Evolutionary conservation across 2,113 vertebrate species (phyloP).

Genomic region (Ptilorrhoa leucosticta): DNA sequence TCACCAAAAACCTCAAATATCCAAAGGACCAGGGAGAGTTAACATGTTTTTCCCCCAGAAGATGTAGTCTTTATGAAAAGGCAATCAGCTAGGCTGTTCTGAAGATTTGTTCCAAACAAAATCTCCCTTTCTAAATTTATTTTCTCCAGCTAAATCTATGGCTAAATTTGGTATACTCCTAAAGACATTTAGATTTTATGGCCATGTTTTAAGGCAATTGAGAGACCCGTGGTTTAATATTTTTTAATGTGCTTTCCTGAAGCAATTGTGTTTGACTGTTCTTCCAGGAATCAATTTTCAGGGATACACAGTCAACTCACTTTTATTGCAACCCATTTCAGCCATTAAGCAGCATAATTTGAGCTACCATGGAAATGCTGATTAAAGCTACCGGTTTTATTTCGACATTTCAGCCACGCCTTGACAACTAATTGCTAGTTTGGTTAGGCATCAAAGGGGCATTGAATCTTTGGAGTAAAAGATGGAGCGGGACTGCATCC

Average conservation of each 20-base stretch:
- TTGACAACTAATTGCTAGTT: slow-evolving; percentile 48
- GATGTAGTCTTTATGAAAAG: background rate
- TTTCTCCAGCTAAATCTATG: background rate
- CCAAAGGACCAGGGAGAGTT: background rate
- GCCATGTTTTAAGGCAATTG: background rate
- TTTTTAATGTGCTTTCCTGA: slow-evolving; percentile 24
- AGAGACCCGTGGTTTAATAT: background rate
- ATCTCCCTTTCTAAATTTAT: background rate
- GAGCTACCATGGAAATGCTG: slow-evolving; percentile 18
- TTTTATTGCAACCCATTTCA: background rate
- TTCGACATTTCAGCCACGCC: background rate
- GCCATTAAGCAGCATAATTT: slow-evolving; percentile 18
- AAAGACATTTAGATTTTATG: slow-evolving; percentile 17
- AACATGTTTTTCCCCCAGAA: background rate
- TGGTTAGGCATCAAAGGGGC: background rate
- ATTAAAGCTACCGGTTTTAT: slow-evolving; percentile 8
- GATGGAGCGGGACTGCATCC: background rate
- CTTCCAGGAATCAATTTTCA: slow-evolving; percentile 20
- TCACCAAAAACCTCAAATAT: background rate
- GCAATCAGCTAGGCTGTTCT: background rate
- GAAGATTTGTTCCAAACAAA: background rate
- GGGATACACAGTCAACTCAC: background rate
- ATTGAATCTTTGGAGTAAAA: background rate
- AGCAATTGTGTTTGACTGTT: slow-evolving; percentile 9
- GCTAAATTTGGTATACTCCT: background rate